phyloP scores from a whole-genome alignment of 2,888 invertebrate genomes.

The Polymixis flavicincta region DNA sequence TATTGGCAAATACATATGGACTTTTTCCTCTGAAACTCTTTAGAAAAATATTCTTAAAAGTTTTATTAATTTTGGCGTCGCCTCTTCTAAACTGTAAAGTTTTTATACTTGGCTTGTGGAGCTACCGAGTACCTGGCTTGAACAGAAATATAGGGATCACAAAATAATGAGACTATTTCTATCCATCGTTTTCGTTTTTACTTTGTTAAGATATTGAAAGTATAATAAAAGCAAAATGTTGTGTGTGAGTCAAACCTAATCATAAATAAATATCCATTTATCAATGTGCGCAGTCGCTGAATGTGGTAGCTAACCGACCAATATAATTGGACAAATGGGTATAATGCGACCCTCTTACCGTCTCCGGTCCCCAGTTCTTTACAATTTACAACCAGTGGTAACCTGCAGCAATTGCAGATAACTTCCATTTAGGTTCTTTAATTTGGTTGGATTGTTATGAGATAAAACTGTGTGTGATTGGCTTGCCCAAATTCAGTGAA shows the following conservation, averaged over 20 bases:
- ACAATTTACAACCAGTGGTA: neutral
- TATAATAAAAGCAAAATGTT: conserved; percentile 25
- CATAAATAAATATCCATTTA: neutral
- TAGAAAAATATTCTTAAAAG: conserved; percentile 18
- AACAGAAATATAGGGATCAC: conserved; percentile 38
- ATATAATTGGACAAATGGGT: neutral
- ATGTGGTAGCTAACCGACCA: neutral
- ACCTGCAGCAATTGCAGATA: neutral
- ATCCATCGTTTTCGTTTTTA: conserved; percentile 16
- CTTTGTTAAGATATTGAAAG: conserved; percentile 20
- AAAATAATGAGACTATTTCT: conserved; percentile 33
- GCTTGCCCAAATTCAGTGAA: neutral
- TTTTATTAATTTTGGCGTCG: conserved; percentile 31
- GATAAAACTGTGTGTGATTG: neutral
- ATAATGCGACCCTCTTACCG: neutral
- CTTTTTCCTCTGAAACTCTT: conserved; percentile 34
- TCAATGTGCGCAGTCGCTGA: neutral
- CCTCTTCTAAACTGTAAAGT: conserved; percentile 23
- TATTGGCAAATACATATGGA: neutral
- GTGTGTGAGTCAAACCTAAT: conserved; percentile 18
- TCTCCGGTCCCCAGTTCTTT: neutral
- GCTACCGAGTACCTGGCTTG: conserved; percentile 55
- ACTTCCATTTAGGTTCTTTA: neutral
- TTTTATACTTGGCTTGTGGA: conserved; percentile 35
- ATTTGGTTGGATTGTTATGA: neutral